Percentiles rank a stretch among this genome's conserved stretches.
phyloP scores from a whole-genome alignment of 2,888 invertebrate species.

The Agrilus biguttatus region DNA sequence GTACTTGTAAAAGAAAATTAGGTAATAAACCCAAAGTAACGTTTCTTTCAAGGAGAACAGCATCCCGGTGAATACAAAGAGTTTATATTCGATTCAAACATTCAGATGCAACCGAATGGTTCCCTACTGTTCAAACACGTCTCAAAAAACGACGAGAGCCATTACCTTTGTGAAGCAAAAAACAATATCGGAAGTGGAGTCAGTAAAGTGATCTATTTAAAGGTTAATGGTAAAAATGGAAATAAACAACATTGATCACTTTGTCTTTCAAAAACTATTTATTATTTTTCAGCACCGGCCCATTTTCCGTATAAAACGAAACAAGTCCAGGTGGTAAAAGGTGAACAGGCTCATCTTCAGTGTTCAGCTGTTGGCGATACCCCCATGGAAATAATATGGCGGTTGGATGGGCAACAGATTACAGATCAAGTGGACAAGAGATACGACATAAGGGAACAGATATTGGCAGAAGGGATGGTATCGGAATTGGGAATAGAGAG shows the following conservation, averaged over 20 bases:
- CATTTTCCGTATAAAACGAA: conserved; percentile 72
- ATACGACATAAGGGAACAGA: conserved; percentile 64
- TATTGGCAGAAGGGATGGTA: conserved; percentile 64
- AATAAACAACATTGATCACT: neutral
- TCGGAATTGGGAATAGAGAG: conserved; percentile 75
- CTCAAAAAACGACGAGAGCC: conserved; percentile 76
- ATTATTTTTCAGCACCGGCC: conserved; percentile 51
- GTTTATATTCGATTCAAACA: conserved; percentile 64
- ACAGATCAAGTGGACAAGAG: conserved; percentile 59
- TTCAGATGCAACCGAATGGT: conserved; percentile 66
- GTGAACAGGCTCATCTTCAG: conserved; percentile 69
- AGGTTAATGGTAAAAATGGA: conserved; percentile 67
- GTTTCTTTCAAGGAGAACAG: conserved; percentile 36
- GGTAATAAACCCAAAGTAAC: neutral
- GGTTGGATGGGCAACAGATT: conserved; percentile 59
- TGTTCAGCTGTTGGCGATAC: conserved; percentile 81
- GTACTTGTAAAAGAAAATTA: no score
- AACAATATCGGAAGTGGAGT: conserved; percentile 84
- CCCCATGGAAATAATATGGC: conserved; percentile 76
- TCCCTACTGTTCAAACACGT: conserved; percentile 71
- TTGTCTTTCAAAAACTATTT: no score
- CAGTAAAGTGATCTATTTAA: conserved; percentile 80
- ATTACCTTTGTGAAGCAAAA: conserved; percentile 85
- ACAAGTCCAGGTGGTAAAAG: conserved; percentile 68
- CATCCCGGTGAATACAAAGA: conserved; percentile 66